Evolutionary conservation across 2,888 invertebrate genomes (phyloP), one percentile per base, ranked within the genome.

Genomic region (Dioctria rufipes): DNA sequence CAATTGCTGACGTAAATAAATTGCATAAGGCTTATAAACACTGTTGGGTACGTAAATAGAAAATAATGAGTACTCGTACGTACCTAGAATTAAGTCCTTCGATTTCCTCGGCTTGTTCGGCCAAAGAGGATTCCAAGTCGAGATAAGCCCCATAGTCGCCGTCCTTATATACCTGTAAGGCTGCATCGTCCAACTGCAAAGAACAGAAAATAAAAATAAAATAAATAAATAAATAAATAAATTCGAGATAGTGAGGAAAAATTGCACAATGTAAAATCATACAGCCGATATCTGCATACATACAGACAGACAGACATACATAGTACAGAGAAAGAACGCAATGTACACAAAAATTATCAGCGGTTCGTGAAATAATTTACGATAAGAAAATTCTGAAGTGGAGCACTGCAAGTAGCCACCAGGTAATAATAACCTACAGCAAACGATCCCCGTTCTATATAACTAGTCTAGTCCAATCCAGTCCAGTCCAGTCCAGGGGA

Each of bases 61-160:
- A 54, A 75, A 60, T 60, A 43, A 75, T 43, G 25, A 37, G 40
- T 58, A 8, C 9, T 54, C 11, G 40, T 66, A 91, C 94, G 93
- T 90, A 98, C 98, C 95, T 97, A 87, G 95, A 94, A 88, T 96
- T 95, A 86, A 99, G 95, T 84, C 97, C 97, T 89, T 99, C 98
- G 87, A 99, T 94, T 88, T 99, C 99, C 87, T 99, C 99, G 84
- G 96, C 94, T 89, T 99, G 99, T 89, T 99, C 99, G 86, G 95
- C 95, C 86, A 99, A 93, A 82, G 98, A 96, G 80, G 97, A 95
- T 89, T 99, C 99, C 89, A 98, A 92, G 90, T 99, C 99, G 90
- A 99, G 92, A 90, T 99, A 99, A 80, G 97, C 95, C 78, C 98
- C 98, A 90, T 96, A 98, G 90, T 99, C 99, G 82, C 98, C 97